Percentiles rank a stretch among this genome's conserved stretches.
phyloP scores from a whole-genome alignment of 1,140 invertebrate species.

The Sycobia sp. region DNA sequence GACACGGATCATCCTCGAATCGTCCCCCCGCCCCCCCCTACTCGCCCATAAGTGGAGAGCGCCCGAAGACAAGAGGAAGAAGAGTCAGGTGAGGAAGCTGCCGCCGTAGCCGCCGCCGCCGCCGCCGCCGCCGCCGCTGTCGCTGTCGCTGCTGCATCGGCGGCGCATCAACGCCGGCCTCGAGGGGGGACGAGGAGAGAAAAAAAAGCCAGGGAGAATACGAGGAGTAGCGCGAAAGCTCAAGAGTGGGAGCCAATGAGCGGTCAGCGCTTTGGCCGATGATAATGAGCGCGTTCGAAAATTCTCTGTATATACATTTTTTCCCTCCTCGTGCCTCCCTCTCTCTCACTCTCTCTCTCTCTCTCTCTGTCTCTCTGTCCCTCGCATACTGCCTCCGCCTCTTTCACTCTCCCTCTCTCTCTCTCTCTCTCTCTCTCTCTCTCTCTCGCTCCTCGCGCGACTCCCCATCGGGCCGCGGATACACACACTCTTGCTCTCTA shows the following conservation, averaged over 20 bases:
- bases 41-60: too few relatives aligned
- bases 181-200: background rate
- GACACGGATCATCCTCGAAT: too few relatives aligned
- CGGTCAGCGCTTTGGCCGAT: background rate
- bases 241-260: background rate
- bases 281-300: constrained; percentile 23
- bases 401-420: constrained; percentile 1
- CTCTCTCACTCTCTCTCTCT: constrained; percentile 1
- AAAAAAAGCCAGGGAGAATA: background rate
- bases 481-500: constrained; percentile 20
- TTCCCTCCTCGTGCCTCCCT: constrained; percentile 1
- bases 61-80: background rate
- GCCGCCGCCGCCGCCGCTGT: too few relatives aligned
- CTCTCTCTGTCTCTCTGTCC: background rate
- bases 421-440: constrained; percentile 3
- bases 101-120: too few relatives aligned
- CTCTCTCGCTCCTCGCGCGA: background rate
- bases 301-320: constrained; percentile 19
- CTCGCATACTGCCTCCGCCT: background rate
- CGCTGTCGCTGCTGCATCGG: too few relatives aligned
- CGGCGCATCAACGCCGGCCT: too few relatives aligned
- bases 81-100: background rate
- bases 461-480: too few relatives aligned
- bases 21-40: too few relatives aligned
- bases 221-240: background rate